A percentile compares a stretch with the other conserved stretches of the same genome.
phyloP scores from a whole-genome alignment of 2,797 vertebrate genomes.

The Silurus lanzhouensis region DNA sequence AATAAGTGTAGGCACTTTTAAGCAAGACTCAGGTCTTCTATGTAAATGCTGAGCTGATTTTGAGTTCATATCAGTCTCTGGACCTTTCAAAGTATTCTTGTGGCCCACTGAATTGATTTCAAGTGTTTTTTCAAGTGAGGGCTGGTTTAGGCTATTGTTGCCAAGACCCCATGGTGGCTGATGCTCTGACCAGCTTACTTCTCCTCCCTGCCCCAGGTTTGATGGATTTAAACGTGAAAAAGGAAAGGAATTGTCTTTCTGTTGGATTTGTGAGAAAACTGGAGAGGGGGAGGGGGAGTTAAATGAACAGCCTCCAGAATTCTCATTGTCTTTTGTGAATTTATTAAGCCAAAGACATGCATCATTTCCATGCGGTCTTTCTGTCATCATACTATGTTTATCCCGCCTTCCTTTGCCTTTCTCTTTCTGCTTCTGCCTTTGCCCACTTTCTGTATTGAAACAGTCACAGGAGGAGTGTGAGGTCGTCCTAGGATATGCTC shows the following conservation, averaged over 20 bases:
- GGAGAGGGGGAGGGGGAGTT: constrained; percentile 71
- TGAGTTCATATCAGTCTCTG: constrained; percentile 68
- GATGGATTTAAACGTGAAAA: constrained; percentile 78
- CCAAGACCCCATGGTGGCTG: constrained; percentile 68
- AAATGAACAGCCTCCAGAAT: constrained; percentile 52
- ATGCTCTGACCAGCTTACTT: constrained; percentile 68
- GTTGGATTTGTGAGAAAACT: constrained; percentile 75
- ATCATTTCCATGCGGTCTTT: constrained; percentile 56
- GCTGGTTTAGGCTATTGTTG: constrained; percentile 61
- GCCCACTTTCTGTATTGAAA: constrained; percentile 84
- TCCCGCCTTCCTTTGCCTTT: constrained; percentile 61
- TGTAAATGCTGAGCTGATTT: constrained; percentile 47
- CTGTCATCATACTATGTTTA: constrained; percentile 60
- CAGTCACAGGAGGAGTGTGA: constrained; percentile 87
- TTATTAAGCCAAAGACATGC: constrained; percentile 44
- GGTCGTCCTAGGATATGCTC: constrained; percentile 77
- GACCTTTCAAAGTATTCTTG: constrained; percentile 55
- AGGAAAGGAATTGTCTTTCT: constrained; percentile 81
- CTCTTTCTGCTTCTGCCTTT: constrained; percentile 84
- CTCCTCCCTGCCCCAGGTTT: constrained; percentile 76
- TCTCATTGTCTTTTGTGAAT: constrained; percentile 34
- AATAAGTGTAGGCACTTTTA: constrained; percentile 88
- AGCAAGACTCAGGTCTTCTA: constrained; percentile 57
- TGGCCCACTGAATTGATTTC: constrained; percentile 52
- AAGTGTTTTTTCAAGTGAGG: neutral